Evolutionary conservation across 2,113 vertebrate genomes (phyloP).

Genomic region (Hemichromis elongatus): DNA sequence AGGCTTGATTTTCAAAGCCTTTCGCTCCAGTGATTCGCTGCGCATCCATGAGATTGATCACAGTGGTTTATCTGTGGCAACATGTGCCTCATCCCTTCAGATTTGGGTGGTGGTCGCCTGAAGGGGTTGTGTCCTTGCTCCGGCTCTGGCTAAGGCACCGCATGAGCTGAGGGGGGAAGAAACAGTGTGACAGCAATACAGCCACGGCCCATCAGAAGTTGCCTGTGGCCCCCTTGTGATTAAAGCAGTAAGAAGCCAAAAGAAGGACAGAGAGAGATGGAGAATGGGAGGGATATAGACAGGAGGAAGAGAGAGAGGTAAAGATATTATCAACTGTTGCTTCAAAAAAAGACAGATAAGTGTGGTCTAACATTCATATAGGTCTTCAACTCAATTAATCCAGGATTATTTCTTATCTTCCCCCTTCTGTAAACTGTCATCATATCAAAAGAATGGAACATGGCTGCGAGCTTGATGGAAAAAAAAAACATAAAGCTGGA

Average conservation of each 20-base stretch:
- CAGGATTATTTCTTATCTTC: constrained; percentile 51
- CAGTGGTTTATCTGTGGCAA: constrained; percentile 81
- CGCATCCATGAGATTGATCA: constrained; percentile 80
- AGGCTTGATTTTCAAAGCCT: constrained; percentile 79
- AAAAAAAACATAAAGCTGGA: neutral
- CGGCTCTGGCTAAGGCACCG: constrained; percentile 52
- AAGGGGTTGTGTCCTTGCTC: constrained; percentile 71
- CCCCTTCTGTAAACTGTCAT: constrained; percentile 49
- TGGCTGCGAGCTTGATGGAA: constrained; percentile 12
- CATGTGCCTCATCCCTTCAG: constrained; percentile 74
- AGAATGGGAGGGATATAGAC: constrained; percentile 10
- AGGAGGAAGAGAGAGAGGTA: neutral
- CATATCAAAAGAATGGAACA: constrained; percentile 43
- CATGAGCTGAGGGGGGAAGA: constrained; percentile 45
- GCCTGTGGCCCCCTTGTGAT: constrained; percentile 69
- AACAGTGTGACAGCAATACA: constrained; percentile 61
- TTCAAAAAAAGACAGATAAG: constrained; percentile 54
- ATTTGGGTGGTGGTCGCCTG: constrained; percentile 69
- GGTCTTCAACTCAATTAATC: constrained; percentile 71
- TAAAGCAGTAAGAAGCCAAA: constrained; percentile 53
- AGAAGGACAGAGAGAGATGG: constrained; percentile 20
- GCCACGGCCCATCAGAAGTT: constrained; percentile 59
- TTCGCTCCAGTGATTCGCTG: constrained; percentile 76
- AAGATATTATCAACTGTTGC: constrained; percentile 64
- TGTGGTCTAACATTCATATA: constrained; percentile 54